A percentile compares a stretch with the other conserved stretches of the same genome.
Conservation (phyloP, 2,113 vertebrate genomes). For the Eira barbara region DNA sequence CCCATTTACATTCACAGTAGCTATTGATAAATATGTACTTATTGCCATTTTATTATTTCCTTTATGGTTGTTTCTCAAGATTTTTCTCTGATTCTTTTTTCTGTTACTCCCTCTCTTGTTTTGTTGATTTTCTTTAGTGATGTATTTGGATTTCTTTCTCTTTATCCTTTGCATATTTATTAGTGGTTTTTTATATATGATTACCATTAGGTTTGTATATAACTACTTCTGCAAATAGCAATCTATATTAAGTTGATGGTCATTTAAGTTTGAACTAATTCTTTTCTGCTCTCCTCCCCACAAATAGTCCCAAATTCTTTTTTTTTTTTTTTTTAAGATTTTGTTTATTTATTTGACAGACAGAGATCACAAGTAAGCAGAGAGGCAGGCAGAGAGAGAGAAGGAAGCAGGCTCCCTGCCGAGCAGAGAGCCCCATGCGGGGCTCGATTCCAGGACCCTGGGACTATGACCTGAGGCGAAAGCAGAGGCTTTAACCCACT, state of each 20-base stretch:
- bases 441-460: too few species aligned
- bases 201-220: background rate
- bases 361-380: too few species aligned
- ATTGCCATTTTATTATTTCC: background rate
- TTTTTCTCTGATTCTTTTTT: background rate
- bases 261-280: background rate
- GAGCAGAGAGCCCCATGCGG: too few species aligned
- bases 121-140: background rate
- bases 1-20: background rate
- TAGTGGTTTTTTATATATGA: background rate
- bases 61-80: background rate
- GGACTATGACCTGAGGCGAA: too few species aligned
- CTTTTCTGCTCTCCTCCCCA: background rate
- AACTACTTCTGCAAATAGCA: background rate
- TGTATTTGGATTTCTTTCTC: background rate
- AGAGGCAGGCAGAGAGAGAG: too few species aligned
- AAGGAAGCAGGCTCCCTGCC: too few species aligned
- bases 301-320: background rate
- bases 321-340: too few species aligned
- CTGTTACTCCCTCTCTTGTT: background rate
- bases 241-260: background rate
- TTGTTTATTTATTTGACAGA: too few species aligned
- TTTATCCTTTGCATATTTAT: background rate
- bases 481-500: too few species aligned
- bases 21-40: background rate